Conservation (phyloP, 1,140 invertebrate species). For the Steinernema khuongi region DNA sequence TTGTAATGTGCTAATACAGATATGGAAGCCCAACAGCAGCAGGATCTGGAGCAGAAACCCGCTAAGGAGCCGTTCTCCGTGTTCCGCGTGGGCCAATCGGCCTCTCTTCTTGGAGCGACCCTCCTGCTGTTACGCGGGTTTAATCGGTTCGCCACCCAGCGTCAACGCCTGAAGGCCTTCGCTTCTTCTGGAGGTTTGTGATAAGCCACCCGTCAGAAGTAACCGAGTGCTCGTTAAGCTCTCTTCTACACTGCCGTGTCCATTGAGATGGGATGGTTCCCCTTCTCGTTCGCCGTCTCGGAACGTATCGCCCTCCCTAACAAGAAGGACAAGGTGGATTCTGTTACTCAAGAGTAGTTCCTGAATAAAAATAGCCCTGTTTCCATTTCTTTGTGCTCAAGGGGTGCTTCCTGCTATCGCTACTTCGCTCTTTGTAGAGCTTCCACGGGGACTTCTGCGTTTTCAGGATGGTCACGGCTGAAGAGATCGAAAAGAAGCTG, state of each 20-base stretch:
- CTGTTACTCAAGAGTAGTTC: not conserved
- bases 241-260: not conserved
- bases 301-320: not conserved
- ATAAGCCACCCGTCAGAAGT: not conserved
- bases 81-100: not conserved
- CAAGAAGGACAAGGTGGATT: not conserved
- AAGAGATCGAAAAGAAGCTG: not conserved
- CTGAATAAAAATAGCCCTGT: not conserved
- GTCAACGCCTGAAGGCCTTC: not conserved
- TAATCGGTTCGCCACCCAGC: not conserved
- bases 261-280: slow-evolving; percentile 10
- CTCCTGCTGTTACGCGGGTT: not conserved
- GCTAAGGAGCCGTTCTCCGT: not conserved
- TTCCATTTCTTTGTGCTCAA: not conserved
- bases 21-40: not conserved
- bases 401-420: no score
- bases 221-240: not conserved
- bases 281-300: not conserved
- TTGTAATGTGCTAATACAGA: no score
- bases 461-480: not conserved
- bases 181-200: not conserved
- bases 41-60: not conserved
- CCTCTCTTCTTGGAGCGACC: not conserved
- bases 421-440: no score
- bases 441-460: no score